Evolutionary conservation across 2,888 invertebrate genomes (phyloP), one percentile per base, ranked within the genome.

Genomic region (Bibio marci): DNA sequence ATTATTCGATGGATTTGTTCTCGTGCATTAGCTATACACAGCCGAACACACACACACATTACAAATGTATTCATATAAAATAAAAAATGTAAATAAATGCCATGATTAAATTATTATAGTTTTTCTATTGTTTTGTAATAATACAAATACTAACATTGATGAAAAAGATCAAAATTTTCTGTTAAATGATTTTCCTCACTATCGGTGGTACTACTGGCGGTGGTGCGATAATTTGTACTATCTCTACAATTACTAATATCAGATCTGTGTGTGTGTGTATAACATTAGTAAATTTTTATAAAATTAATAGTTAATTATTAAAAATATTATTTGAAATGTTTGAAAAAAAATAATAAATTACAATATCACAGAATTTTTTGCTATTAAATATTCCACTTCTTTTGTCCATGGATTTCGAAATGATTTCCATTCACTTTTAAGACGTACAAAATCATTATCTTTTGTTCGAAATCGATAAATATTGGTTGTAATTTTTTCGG

Each of bases 371-470:
- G 76, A 78, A 63, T 91, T 90, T 58, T 83, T 86, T 0, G 88
- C 81, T 47, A 90, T 80, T 45, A 92, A 69, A 55, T 81, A 87
- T 54, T 94, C 92, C 44, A 88, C 77, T 53, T 92, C 92, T 62
- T 88, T 88, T 1, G 91, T 92, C 91, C 91, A 92, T 0, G 94
- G 94, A 63, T 92, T 92, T 51, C 75, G 75, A 58, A 94, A 91
- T 0, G 83, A 77, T 49, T 80, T 86, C 77, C 87, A 87, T 53
- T 80, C 80, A 44, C 87, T 88, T 52, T 80, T 79, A 13, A 92
- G 59, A 38, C 72, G 70, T 26, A 63, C 52, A 50, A 73, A 80
- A 3, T 71, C 66, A 38, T 81, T 81, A 50, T 80, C 79, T 59
- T 87, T 87, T 32, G 75, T 73, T 41, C 83, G 70, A 64, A 90